Conservation (phyloP, 2,113 vertebrate species). For the Tamias sibiricus region DNA sequence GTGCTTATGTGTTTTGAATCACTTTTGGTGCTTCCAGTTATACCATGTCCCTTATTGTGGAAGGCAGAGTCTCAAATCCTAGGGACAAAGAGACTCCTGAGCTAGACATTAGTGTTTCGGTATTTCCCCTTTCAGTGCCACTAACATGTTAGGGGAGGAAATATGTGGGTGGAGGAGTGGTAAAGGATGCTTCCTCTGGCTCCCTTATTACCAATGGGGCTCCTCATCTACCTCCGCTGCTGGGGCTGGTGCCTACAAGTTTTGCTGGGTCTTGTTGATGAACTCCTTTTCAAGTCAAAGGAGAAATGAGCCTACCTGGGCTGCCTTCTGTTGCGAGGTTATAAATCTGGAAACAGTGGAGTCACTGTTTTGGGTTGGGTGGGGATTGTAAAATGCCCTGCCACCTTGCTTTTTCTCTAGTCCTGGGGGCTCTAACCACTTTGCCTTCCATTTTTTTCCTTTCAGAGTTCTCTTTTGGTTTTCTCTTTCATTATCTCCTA, state of each 20-base stretch:
- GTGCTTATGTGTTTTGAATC: neutral
- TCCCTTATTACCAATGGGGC: neutral
- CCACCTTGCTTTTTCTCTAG: neutral
- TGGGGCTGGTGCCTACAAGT: neutral
- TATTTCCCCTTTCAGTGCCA: neutral
- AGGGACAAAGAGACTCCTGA: neutral
- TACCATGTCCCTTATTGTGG: neutral
- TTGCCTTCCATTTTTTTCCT: neutral
- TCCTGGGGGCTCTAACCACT: neutral
- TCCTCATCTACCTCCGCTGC: neutral
- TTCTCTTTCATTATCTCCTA: neutral
- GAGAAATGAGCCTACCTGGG: neutral
- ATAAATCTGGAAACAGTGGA: neutral
- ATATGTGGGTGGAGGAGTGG: neutral
- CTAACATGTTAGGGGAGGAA: neutral
- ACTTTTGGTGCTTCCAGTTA: neutral
- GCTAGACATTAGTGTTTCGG: no score
- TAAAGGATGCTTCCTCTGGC: neutral
- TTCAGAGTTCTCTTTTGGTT: neutral
- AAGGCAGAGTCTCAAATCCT: neutral
- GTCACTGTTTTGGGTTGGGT: neutral
- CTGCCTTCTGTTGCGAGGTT: neutral
- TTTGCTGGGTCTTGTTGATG: neutral
- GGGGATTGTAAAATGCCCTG: neutral
- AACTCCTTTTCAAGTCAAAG: neutral